Conservation (phyloP, 2,113 vertebrate genomes). For the Otocyon megalotis region DNA sequence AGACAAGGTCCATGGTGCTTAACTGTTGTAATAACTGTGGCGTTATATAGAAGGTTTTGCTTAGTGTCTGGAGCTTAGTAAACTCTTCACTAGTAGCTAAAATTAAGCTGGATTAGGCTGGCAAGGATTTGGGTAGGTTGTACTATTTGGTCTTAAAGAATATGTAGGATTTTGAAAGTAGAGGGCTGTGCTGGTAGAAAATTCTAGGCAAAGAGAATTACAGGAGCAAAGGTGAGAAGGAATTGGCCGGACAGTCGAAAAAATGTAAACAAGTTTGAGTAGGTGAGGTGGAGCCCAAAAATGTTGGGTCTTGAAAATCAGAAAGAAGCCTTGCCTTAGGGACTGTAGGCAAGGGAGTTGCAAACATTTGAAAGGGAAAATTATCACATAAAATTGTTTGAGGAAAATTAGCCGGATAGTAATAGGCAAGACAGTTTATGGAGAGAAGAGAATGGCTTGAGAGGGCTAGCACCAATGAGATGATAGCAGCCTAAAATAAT, state of each 20-base stretch:
- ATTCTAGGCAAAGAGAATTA: not conserved
- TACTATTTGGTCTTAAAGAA: constrained; percentile 6
- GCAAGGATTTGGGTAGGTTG: not conserved
- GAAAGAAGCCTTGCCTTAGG: not conserved
- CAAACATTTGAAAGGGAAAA: not conserved
- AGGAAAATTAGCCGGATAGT: not conserved
- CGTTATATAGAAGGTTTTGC: not conserved
- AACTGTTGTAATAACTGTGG: not conserved
- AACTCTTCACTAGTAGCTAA: not conserved
- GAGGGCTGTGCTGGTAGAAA: not conserved
- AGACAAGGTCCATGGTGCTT: not conserved
- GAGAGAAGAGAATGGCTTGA: not conserved
- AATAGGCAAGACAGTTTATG: not conserved
- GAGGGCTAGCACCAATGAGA: not conserved
- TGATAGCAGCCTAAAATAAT: not conserved
- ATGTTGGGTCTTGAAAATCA: not conserved
- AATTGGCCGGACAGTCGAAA: not conserved
- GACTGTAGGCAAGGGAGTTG: not conserved
- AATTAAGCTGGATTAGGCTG: not conserved
- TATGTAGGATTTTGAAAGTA: constrained; percentile 17
- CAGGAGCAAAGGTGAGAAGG: not conserved
- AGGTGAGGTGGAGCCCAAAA: not conserved
- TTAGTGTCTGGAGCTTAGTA: not conserved
- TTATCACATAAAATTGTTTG: not conserved
- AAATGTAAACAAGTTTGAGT: not conserved